Evolutionary conservation across 2,797 vertebrate species (phyloP), one percentile per base, ranked within the genome.

Genomic region (Melanotaenia parkinsoni): DNA sequence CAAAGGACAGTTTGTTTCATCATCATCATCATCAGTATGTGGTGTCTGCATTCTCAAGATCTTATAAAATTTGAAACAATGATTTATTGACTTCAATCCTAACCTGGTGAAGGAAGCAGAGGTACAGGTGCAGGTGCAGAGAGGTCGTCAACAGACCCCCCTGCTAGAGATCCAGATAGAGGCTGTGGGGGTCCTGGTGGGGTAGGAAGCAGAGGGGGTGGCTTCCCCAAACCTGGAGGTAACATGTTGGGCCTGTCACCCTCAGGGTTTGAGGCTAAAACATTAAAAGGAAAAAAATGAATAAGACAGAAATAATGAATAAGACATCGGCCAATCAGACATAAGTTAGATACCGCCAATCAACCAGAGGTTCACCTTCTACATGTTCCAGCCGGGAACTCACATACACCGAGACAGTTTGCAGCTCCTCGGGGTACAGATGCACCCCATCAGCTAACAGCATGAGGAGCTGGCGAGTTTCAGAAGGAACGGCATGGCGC

Each of bases 401-500:
- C 65, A 93, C 70, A 58, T 89, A 93, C 54, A 94, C 87, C 0
- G 86, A 88, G 76, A 95, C 67, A 65, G 90, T 88, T 67, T 88
- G 90, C 78, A 95, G 64, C 83, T 94, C 92, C 14, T 93, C 93
- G 2, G 87, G 62, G 81, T 88, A 91, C 73, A 95, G 84, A 72
- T 93, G 92, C 66, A 94, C 93, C 16, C 94, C 93, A 32, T 92
- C 91, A 7, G 84, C 88, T 72, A 95, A 73, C 57, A 96, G 93
- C 80, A 93, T 53, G 72, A 96, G 91, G 65, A 96, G 91, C 64
- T 86, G 89, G 20, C 88, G 88, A 14, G 93, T 76, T 74, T 90
- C 86, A 0, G 85, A 88, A 57, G 94, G 95, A 79, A 95, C 89
- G 0, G 74, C 63, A 68, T 95, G 91, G 56, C 86, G 91, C 67